Conservation (phyloP, 2,797 vertebrate species). For the Hippocampus kuda region DNA sequence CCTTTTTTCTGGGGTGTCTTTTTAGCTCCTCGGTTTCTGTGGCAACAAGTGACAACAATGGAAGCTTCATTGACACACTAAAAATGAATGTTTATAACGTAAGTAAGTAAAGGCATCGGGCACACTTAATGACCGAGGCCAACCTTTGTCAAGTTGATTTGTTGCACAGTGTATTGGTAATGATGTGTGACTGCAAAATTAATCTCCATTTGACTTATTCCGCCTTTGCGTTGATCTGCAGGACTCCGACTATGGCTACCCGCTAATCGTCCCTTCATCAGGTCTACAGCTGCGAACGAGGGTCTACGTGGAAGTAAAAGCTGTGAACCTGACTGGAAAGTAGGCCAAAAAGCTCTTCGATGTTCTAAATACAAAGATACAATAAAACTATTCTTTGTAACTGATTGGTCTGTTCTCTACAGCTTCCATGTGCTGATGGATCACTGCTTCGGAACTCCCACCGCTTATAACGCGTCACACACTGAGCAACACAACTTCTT, state of each 20-base stretch:
- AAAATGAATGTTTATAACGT: slow-evolving; percentile 67
- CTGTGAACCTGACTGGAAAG: slow-evolving; percentile 69
- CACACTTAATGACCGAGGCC: neutral
- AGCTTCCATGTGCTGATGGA: slow-evolving; percentile 71
- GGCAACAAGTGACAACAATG: slow-evolving; percentile 66
- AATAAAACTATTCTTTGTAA: slow-evolving; percentile 5
- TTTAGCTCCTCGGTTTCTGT: slow-evolving; percentile 70
- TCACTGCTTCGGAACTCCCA: slow-evolving; percentile 69
- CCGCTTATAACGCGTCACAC: slow-evolving; percentile 45
- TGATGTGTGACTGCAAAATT: neutral
- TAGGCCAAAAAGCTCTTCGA: slow-evolving; percentile 38
- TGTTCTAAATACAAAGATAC: slow-evolving; percentile 1
- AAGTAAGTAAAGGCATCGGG: slow-evolving; percentile 21
- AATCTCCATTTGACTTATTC: neutral
- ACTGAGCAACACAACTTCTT: slow-evolving; percentile 60
- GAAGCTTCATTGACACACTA: slow-evolving; percentile 69
- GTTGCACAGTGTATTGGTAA: neutral
- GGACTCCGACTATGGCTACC: slow-evolving; percentile 48
- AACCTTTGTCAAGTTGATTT: neutral
- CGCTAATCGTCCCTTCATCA: slow-evolving; percentile 45
- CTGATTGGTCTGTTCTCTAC: slow-evolving; percentile 15
- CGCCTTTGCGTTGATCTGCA: slow-evolving; percentile 23
- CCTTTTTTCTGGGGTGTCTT: neutral
- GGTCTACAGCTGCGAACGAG: slow-evolving; percentile 57
- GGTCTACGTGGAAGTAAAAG: slow-evolving; percentile 66